phyloP scores from a whole-genome alignment of 2,888 invertebrate species.

The Drosophila ezoana region DNA sequence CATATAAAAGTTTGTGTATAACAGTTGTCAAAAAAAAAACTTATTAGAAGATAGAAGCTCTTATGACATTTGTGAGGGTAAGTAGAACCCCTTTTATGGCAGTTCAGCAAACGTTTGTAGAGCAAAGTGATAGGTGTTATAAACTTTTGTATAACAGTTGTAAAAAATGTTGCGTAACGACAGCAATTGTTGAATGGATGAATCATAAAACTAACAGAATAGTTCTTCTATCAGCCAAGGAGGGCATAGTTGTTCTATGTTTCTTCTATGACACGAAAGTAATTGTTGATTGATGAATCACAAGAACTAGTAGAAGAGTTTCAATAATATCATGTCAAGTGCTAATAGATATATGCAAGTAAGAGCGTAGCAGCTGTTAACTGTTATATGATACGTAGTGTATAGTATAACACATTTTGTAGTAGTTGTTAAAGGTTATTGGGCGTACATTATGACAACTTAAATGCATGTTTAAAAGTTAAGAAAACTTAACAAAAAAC shows the following conservation, averaged over 20 bases:
- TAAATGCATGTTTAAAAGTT: background rate
- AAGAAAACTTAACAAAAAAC: too few species aligned
- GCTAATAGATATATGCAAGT: background rate
- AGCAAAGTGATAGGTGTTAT: constrained; percentile 10
- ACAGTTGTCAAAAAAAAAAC: constrained; percentile 17
- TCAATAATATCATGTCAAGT: background rate
- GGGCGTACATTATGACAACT: background rate
- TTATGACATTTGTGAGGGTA: background rate
- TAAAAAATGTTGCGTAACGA: background rate
- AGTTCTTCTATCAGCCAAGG: too few species aligned
- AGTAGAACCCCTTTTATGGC: background rate
- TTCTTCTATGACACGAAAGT: background rate
- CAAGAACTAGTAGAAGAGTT: background rate
- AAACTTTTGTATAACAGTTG: constrained; percentile 15
- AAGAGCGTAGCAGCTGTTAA: background rate
- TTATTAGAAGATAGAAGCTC: constrained; percentile 21
- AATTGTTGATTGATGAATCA: background rate
- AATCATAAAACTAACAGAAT: background rate
- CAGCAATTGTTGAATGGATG: background rate
- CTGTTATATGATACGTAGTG: background rate
- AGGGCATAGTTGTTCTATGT: constrained; percentile 1
- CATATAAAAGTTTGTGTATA: constrained; percentile 23
- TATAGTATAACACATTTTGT: background rate
- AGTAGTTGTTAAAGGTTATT: background rate
- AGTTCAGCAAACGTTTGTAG: background rate